A percentile compares a stretch with the other conserved stretches of the same genome.
These are phyloP conservation scores for Lindbergichthys nudifrons DNA, from an alignment of 2,797 vertebrate species.

Conservation along the genomic window DNA sequence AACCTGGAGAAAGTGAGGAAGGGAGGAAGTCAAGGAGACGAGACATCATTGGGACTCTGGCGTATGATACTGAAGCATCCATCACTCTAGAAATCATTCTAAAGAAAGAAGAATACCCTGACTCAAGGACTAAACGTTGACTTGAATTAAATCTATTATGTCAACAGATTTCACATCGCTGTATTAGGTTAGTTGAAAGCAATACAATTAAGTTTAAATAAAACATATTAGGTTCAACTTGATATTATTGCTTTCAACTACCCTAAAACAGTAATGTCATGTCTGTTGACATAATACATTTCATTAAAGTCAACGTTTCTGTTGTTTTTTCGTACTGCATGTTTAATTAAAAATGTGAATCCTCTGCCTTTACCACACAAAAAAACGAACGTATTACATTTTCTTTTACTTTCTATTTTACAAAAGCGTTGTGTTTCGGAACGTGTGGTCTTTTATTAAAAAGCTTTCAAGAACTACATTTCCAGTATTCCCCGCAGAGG, in stretches of 20 bases:
- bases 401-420: neutral
- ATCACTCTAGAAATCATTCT: neutral
- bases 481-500: neutral
- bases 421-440: neutral
- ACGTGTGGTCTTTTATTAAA: neutral
- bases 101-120: too few species aligned
- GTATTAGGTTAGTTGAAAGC: too few species aligned
- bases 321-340: too few species aligned
- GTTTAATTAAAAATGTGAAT: neutral
- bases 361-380: neutral
- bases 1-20: slow-evolving; percentile 2
- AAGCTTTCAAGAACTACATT: neutral
- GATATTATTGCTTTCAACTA: too few species aligned
- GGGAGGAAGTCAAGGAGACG: neutral
- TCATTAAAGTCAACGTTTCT: too few species aligned
- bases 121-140: too few species aligned
- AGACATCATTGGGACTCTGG: neutral
- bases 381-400: neutral
- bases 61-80: neutral
- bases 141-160: too few species aligned
- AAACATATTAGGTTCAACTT: too few species aligned
- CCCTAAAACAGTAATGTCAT: too few species aligned
- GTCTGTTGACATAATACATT: too few species aligned
- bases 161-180: too few species aligned
- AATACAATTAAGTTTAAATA: too few species aligned